Evolutionary conservation across 2,888 invertebrate genomes (phyloP), one percentile per base, ranked within the genome.

Genomic region (Sussaba pulchella): DNA sequence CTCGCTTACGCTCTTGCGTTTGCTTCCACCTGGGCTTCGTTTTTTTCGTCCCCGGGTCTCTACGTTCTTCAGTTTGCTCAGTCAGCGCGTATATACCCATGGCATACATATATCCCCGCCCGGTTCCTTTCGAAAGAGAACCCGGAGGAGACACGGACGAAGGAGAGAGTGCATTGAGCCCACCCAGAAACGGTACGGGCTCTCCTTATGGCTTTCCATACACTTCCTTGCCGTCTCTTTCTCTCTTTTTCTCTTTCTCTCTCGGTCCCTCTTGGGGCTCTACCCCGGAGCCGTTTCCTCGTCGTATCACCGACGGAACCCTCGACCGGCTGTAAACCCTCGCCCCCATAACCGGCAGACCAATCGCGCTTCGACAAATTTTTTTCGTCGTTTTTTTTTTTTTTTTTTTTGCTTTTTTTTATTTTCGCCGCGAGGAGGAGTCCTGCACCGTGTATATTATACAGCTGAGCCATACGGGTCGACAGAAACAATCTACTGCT

Each of bases 101-200:
- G 31, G 9, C 24, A 41, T 43, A 64, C 17, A n/a, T 21, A 41
- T 59, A 54, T 59, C 24, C 50, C 64, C 31, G 19, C 19, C 26
- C 24, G 12, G 8, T 61, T 71, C 31, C 43, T 73, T 77, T 79
- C 70, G 59, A 64, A 61, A 47, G 39, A 61, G 64, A 52, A 61
- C 57, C 26, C 41, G 31, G 41, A 75, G 64, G 36, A 50, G 59
- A 54, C 45, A 12, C 45, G 41, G 31, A 31, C 1, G 63, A 50
- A 26, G 66, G 39, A 45, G 76, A 74, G 77, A 71, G 69, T 70
- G 66, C 61, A 74, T 64, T 76, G 73, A 70, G 71, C 74, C 70
- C 76, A 76, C 73, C 61, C 59, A 66, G 75, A 76, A 75, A 80
- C 52, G 39, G 64, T 80, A 79, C 75, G 64, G 80, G 45, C 70